Conservation (phyloP, 2,797 vertebrate species). For the Stomatorhinus walkeri region DNA sequence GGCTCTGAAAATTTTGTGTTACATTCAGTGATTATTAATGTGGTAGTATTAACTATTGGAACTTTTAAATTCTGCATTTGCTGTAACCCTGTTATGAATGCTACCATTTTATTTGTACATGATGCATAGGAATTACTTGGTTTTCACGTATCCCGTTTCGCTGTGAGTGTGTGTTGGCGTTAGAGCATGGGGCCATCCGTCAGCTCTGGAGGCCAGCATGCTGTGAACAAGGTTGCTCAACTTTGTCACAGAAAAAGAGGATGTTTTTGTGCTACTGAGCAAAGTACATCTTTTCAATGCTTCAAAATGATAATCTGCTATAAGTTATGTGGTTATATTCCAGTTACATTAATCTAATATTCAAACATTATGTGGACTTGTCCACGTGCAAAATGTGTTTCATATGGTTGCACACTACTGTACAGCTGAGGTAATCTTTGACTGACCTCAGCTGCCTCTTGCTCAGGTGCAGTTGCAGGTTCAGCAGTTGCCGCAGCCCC, state of each 20-base stretch:
- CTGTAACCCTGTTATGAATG: not conserved
- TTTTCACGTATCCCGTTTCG: not conserved
- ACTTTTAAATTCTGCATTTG: not conserved
- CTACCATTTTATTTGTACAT: not conserved
- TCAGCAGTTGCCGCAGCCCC: conserved; percentile 73
- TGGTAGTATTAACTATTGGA: not conserved
- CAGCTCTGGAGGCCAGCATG: not conserved
- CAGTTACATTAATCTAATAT: not conserved
- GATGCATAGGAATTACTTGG: not conserved
- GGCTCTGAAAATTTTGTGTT: not conserved
- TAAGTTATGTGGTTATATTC: not conserved
- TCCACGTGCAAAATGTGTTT: not conserved
- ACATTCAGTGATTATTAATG: not conserved
- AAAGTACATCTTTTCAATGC: not conserved
- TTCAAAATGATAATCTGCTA: too few species aligned
- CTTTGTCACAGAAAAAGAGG: not conserved
- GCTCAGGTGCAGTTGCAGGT: conserved; percentile 60
- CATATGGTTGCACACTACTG: not conserved
- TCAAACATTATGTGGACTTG: not conserved
- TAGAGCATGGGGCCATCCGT: not conserved
- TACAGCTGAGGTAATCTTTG: not conserved
- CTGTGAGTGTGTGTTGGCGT: not conserved
- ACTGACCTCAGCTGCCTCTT: not conserved
- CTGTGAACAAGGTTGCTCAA: not conserved
- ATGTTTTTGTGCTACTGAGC: not conserved